Evolutionary conservation across 2,888 invertebrate species (phyloP), one percentile per base, ranked within the genome.

Genomic region (Pterobdella sp.): DNA sequence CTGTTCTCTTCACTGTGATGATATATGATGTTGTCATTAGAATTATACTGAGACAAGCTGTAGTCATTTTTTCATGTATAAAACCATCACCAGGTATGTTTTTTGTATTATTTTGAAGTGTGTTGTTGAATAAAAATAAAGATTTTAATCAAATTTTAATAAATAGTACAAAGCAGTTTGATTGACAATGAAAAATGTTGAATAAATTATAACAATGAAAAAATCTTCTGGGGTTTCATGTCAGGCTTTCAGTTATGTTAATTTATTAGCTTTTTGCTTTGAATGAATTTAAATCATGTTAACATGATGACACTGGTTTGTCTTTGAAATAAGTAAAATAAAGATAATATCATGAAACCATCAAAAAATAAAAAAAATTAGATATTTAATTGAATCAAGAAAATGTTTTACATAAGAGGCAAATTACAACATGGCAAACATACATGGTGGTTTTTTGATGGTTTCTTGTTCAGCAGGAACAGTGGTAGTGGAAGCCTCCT

Each of bases 401-500:
- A 42, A 42, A 42, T 14, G 49, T 14, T 42, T 42, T 22, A 42
- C 22, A 14, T 7, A 42, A 22, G 22, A 22, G 7, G 22, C 10
- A 42, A 42, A 42, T 29, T 7, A 63, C 7, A 29, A 7, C 18
- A 34, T 31, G 65, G 26, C 29, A 34, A 32, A 65, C 35, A 3
- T 3, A 65, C 34, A 3, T 7, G 65, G 2, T 10, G 65, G 32
- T 65, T 65, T 32, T 31, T 65, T 3, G n/a, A 34, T 14, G 26
- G 14, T 10, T 31, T 32, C 32, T 18, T 60, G 10, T 36, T 29
- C 63, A 18, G 36, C 35, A 14, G 22, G 14, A 34, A 63, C n/a
- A 35, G 71, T 71, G 60, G 71, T 71, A n/a, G 71, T 60, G 60
- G 71, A 52, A 10, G 52, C 71, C 26, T 29, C 63, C 4, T 34